Conservation (phyloP, 1,140 invertebrate species). For the Zaprionus lachaisei region DNA sequence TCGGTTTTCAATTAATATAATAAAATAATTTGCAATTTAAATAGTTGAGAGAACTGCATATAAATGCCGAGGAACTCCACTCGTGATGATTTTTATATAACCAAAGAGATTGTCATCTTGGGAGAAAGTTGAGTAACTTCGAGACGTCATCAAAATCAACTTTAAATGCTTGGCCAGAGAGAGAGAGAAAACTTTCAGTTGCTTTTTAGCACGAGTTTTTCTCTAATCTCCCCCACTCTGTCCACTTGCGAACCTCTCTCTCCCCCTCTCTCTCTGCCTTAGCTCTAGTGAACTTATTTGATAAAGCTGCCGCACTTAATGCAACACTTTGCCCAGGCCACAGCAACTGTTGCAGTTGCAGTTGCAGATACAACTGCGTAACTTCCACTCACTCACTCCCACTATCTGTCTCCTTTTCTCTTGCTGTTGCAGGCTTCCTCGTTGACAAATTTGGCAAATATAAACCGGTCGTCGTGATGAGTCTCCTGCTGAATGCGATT, state of each 20-base stretch:
- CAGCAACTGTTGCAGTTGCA: constrained; percentile 11
- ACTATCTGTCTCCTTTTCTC: constrained; percentile 12
- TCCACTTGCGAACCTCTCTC: neutral
- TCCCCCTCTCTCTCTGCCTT: neutral
- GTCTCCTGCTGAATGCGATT: constrained; percentile 89
- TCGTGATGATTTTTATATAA: neutral
- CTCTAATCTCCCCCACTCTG: constrained; percentile 4
- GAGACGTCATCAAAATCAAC: neutral
- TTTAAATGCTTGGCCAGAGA: constrained; percentile 13
- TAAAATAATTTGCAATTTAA: constrained; percentile 5
- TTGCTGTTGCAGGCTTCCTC: constrained; percentile 87
- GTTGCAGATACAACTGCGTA: neutral
- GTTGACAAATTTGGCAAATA: constrained; percentile 93
- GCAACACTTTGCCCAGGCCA: constrained; percentile 33
- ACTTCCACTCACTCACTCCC: neutral
- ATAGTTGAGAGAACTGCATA: neutral
- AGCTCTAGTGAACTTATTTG: constrained; percentile 41
- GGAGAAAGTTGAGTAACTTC: neutral
- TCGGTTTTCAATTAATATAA: neutral
- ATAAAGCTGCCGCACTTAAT: constrained; percentile 46
- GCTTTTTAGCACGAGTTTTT: constrained; percentile 14
- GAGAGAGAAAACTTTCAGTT: constrained; percentile 19
- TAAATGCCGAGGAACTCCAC: neutral
- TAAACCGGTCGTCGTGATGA: constrained; percentile 90
- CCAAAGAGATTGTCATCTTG: neutral